Conservation (phyloP, 2,113 vertebrate genomes). For the Fukomys damarensis region DNA sequence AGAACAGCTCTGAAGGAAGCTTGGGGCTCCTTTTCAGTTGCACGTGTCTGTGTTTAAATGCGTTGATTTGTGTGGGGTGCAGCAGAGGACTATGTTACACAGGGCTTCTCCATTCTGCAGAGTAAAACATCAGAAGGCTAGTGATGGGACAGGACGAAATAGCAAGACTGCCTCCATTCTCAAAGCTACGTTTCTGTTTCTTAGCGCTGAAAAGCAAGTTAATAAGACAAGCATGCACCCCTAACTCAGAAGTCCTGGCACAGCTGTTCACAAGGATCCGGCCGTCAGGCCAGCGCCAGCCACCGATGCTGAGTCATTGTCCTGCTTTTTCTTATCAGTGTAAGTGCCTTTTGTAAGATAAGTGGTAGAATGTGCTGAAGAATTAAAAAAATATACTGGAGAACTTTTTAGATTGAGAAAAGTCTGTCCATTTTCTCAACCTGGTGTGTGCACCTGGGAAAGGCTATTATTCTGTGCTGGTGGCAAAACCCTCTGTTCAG, state of each 20-base stretch:
- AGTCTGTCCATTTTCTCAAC: not conserved
- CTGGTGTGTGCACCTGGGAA: too few relatives aligned
- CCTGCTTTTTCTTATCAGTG: not conserved
- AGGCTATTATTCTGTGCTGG: not conserved
- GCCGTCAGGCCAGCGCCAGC: rapidly evolving
- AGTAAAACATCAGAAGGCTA: not conserved
- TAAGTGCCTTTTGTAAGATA: slow-evolving; percentile 1
- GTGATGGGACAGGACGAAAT: not conserved
- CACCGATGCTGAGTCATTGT: too few relatives aligned
- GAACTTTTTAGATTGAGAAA: not conserved
- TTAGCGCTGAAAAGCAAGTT: not conserved
- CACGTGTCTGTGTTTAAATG: not conserved
- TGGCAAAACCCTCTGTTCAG: too few relatives aligned
- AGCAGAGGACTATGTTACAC: not conserved
- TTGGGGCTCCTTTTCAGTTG: not conserved
- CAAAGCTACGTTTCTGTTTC: not conserved
- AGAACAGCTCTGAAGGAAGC: rapidly evolving
- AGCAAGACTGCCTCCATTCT: not conserved
- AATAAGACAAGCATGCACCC: rapidly evolving
- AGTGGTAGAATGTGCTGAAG: not conserved
- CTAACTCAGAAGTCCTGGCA: rapidly evolving
- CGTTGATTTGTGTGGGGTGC: not conserved
- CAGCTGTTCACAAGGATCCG: not conserved
- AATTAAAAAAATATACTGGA: not conserved
- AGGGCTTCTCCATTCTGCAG: not conserved